A percentile compares a stretch with the other conserved stretches of the same genome.
Evolutionary conservation across 2,113 vertebrate species (phyloP).

Genomic region (Mohoua ochrocephala): DNA sequence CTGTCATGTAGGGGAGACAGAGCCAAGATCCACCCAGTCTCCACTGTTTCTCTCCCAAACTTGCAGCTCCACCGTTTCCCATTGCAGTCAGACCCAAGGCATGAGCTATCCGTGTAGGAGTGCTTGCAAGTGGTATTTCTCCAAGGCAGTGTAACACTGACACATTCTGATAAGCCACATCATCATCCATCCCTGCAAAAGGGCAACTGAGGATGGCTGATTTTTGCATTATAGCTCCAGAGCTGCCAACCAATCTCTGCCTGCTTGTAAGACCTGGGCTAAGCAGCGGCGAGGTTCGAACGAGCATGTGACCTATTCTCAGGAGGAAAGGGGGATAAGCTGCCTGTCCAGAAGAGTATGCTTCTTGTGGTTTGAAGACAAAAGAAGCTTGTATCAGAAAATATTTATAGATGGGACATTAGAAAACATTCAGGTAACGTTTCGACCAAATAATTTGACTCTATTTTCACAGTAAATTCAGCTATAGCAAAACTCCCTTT

Average conservation of each 20-base stretch:
- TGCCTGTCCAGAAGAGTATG: neutral
- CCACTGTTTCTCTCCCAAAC: neutral
- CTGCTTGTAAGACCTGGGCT: neutral
- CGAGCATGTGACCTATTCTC: accelerated
- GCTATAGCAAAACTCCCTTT: neutral
- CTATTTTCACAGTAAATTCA: neutral
- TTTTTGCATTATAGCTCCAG: neutral
- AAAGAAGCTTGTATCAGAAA: neutral
- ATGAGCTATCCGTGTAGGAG: constrained; percentile 37
- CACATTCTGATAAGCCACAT: neutral
- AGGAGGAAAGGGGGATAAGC: neutral
- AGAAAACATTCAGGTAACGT: neutral
- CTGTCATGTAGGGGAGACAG: neutral
- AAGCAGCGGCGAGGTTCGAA: neutral
- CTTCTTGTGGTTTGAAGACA: neutral
- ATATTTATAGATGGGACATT: neutral
- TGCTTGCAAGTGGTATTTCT: neutral
- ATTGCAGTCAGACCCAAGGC: neutral
- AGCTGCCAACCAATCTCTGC: neutral
- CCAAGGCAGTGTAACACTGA: neutral
- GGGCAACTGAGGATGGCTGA: neutral
- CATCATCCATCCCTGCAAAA: neutral
- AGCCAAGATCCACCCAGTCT: neutral
- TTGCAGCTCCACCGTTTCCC: neutral
- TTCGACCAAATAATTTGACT: neutral